Percentiles rank a stretch among this genome's conserved stretches.
Evolutionary conservation across 2,113 vertebrate genomes (phyloP).

Genomic region (Saguinus midas): DNA sequence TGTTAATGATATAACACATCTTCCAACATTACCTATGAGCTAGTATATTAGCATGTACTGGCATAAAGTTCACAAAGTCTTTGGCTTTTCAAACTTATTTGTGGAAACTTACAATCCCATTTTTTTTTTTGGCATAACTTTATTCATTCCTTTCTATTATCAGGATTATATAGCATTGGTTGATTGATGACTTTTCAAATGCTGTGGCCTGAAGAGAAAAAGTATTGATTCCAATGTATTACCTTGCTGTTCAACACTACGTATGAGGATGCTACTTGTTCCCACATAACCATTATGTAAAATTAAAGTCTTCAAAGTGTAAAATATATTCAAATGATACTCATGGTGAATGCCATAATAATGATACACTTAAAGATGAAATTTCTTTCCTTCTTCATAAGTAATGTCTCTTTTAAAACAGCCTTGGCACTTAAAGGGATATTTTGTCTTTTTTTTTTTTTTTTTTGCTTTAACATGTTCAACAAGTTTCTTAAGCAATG

Average conservation of each 20-base stretch:
- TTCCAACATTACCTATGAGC: background rate
- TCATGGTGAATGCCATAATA: background rate
- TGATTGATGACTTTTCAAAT: background rate
- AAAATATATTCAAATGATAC: background rate
- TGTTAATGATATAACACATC: background rate
- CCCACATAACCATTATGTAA: background rate
- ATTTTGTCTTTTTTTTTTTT: no score
- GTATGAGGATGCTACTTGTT: background rate
- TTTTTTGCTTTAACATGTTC: background rate
- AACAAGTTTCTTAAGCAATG: background rate
- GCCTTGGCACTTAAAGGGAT: background rate
- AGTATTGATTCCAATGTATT: background rate
- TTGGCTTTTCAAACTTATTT: background rate
- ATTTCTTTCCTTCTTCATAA: background rate
- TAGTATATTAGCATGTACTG: background rate
- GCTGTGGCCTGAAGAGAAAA: background rate
- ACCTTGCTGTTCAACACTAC: background rate
- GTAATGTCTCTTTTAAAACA: background rate
- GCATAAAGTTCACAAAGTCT: background rate
- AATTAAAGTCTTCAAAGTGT: background rate
- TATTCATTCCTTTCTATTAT: background rate
- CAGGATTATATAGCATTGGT: background rate
- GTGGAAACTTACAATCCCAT: background rate
- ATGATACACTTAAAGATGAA: background rate
- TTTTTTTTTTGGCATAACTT: background rate